Conservation (phyloP, 2,888 invertebrate species). For the Caenorhabditis macrosperma region DNA sequence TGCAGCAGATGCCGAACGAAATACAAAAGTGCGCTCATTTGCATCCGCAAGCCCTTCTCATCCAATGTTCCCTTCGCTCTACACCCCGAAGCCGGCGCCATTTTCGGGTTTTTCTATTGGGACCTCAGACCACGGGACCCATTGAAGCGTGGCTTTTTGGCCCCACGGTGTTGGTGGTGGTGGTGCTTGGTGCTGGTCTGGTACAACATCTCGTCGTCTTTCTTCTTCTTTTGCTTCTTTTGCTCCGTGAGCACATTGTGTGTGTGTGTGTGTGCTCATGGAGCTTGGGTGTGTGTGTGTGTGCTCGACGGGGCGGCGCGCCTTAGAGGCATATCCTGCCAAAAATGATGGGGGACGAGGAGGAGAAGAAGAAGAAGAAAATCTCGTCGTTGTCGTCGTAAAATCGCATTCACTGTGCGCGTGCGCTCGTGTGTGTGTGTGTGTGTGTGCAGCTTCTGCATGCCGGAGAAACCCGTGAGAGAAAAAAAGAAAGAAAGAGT, state of each 20-base stretch:
- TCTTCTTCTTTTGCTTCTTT: slow-evolving; percentile 14
- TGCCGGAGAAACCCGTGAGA: not conserved
- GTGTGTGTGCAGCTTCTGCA: not conserved
- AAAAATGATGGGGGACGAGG: slow-evolving; percentile 7
- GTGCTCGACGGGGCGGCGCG: slow-evolving; percentile 6
- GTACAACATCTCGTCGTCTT: not conserved
- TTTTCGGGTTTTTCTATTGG: not conserved
- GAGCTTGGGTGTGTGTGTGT: slow-evolving; percentile 6
- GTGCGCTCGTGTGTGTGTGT: not conserved
- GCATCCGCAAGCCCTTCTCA: too few relatives aligned
- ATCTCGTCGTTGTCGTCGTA: slow-evolving; percentile 33
- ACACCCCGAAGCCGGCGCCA: too few relatives aligned
- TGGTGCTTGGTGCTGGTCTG: slow-evolving; percentile 10
- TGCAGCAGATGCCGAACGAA: not conserved
- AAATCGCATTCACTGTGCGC: slow-evolving; percentile 27
- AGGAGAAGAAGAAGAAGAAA: slow-evolving; percentile 40
- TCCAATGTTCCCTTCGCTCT: not conserved
- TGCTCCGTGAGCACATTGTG: slow-evolving; percentile 20
- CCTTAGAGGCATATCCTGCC: slow-evolving; percentile 29
- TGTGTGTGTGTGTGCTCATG: slow-evolving; percentile 12
- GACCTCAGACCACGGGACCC: slow-evolving; percentile 22
- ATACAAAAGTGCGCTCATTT: not conserved
- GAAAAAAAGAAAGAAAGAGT: not conserved
- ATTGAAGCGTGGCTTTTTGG: slow-evolving; percentile 44
- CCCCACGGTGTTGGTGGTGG: slow-evolving; percentile 2